Evolutionary conservation across 2,888 invertebrate genomes (phyloP).

Genomic region (Chymomyza amoena): DNA sequence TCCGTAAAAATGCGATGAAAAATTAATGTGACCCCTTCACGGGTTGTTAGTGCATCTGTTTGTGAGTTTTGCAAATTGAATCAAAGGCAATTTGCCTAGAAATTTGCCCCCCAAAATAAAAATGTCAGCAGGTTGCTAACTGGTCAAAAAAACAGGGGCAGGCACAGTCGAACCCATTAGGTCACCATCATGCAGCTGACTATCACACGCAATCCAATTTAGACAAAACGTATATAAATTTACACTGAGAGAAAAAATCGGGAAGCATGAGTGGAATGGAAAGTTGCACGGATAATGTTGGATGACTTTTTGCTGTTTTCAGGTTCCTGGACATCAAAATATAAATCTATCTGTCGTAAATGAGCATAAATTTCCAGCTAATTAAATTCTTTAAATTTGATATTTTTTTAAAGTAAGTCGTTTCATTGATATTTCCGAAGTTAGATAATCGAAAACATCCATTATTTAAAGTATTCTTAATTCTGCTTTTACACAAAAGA

Average conservation of each 20-base stretch:
- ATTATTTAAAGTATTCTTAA: too few species aligned
- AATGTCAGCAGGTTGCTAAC: not conserved
- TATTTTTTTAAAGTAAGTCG: too few species aligned
- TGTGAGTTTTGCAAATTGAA: conserved; percentile 56
- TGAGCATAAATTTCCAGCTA: too few species aligned
- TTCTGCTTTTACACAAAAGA: too few species aligned
- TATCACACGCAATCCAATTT: not conserved
- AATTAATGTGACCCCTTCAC: not conserved
- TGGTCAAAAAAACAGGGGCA: not conserved
- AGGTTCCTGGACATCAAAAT: too few species aligned
- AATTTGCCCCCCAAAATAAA: conserved; percentile 21
- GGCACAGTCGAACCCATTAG: not conserved
- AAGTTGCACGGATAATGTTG: too few species aligned
- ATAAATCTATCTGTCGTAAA: too few species aligned
- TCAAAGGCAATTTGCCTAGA: conserved; percentile 56
- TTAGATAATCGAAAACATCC: too few species aligned
- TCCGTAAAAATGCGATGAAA: not conserved
- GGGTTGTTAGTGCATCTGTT: not conserved
- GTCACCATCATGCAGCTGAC: not conserved
- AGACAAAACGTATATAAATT: not conserved
- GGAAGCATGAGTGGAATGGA: too few species aligned
- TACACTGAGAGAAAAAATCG: not conserved
- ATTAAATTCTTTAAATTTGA: too few species aligned
- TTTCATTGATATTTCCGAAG: too few species aligned
- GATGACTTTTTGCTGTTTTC: too few species aligned